Evolutionary conservation across 2,113 vertebrate species (phyloP), one percentile per base, ranked within the genome.

Genomic region (Tringa solitaria): DNA sequence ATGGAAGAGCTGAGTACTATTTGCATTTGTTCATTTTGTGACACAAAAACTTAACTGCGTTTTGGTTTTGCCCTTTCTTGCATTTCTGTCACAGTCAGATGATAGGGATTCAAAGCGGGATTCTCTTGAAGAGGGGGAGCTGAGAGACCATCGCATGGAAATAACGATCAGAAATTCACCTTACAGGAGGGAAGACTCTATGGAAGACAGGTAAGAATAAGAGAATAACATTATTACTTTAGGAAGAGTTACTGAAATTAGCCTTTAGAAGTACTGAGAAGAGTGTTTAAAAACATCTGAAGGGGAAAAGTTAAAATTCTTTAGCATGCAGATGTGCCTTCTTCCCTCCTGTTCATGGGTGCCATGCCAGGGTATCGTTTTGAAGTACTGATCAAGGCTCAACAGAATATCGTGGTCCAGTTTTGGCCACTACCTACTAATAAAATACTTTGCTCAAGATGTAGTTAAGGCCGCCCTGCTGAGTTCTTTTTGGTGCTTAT

Each of bases 131-230:
- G 99, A 99, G 98, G 99, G 99, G 96, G 99, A 99, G 98, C 97
- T 99, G 97, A 99, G 98, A 97, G 99, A 99, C 95, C 99, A 99
- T 95, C 99, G 98, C 84, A 99, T 99, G 99, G 99, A 99, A 98
- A 99, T 99, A 97, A 99, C 99, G 8, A 99, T 99, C 96, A 98
- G 99, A 81, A 99, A 99, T 96, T 99, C 99, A 6, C 99, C 99
- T 0, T 99, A 99, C 76, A 96, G 99, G 84, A 98, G 99, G 82
- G 99, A 99, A 54, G 99, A 99, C 95, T 99, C 99, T 1, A 99
- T 98, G 95, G 99, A 99, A 84, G 99, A 99, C 98, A 98, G 99
- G 99, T 99, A 39, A 89, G 87, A 24, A 5, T 1, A 2, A 32
- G 18, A 9, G 4, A 35, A 39, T 23, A 11, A 51, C 22, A 10